Conservation (phyloP, 1,140 invertebrate genomes). For the Anoplophora glabripennis region DNA sequence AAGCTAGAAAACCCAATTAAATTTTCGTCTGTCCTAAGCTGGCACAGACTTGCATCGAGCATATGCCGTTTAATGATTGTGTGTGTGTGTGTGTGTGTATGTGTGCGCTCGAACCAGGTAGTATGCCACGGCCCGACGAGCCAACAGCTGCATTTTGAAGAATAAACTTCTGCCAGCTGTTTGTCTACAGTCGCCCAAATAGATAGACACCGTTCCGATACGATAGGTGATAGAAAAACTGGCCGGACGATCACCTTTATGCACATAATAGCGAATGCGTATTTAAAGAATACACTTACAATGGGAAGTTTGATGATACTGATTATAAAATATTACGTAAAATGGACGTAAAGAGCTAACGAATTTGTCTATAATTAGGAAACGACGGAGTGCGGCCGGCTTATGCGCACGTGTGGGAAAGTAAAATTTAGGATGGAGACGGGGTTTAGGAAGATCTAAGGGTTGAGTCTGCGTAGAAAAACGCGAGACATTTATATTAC, state of each 20-base stretch:
- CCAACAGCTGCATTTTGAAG: conserved; percentile 45
- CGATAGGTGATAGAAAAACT: neutral
- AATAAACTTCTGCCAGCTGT: conserved; percentile 48
- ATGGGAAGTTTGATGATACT: conserved; percentile 36
- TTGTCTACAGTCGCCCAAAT: conserved; percentile 33
- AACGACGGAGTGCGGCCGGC: neutral
- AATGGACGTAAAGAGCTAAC: conserved; percentile 8
- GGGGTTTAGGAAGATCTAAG: too few relatives aligned
- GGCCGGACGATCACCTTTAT: conserved; percentile 2
- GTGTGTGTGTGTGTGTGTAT: neutral
- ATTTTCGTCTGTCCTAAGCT: too few relatives aligned
- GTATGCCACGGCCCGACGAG: conserved; percentile 26
- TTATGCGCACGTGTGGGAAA: neutral
- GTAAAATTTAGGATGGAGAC: too few relatives aligned
- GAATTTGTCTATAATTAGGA: conserved; percentile 1
- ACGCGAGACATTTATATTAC: too few relatives aligned
- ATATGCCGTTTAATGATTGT: conserved; percentile 15
- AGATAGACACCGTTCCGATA: conserved; percentile 14
- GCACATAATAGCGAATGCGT: conserved; percentile 41
- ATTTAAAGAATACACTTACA: conserved; percentile 36
- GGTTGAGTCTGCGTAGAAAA: too few relatives aligned
- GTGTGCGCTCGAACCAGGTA: conserved; percentile 34
- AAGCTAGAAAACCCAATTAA: too few relatives aligned
- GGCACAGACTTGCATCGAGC: neutral
- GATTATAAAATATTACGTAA: conserved; percentile 37